phyloP scores from a whole-genome alignment of 2,113 vertebrate genomes.

The Diglossa brunneiventris region DNA sequence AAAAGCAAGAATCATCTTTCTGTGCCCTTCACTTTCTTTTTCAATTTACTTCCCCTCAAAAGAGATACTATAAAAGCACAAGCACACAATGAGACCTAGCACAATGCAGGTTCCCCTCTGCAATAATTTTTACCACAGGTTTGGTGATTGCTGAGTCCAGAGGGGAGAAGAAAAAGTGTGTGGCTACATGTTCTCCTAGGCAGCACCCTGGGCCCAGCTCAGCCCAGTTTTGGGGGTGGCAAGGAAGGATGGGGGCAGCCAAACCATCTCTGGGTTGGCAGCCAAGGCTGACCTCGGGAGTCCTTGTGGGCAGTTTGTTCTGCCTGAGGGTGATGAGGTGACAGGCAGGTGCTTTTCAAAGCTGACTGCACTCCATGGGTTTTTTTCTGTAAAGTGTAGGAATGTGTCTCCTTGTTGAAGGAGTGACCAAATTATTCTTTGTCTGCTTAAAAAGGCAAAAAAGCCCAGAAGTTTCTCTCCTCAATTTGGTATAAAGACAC shows the following conservation, averaged over 20 bases:
- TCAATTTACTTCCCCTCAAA: background rate
- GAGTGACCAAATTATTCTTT: background rate
- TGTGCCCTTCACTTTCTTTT: background rate
- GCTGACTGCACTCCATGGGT: accelerated
- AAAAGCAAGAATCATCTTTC: background rate
- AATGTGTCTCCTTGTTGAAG: background rate
- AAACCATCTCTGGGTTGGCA: background rate
- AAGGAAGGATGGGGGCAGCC: background rate
- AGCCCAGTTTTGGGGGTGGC: background rate
- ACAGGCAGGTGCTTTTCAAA: background rate
- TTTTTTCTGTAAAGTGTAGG: background rate
- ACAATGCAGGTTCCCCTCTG: background rate
- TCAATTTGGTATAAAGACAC: background rate
- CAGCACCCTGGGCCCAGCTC: background rate
- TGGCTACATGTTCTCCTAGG: accelerated
- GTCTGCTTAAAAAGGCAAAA: background rate
- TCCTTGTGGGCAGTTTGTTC: background rate
- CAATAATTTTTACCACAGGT: background rate
- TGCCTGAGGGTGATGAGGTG: background rate
- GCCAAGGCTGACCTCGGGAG: background rate
- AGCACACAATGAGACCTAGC: background rate
- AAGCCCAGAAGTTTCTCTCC: background rate
- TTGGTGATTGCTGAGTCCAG: background rate
- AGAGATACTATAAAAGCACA: background rate
- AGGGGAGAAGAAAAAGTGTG: background rate